These are phyloP conservation scores for Drosophila nannoptera DNA, from an alignment of 1,140 invertebrate species.

Conservation along the genomic window DNA sequence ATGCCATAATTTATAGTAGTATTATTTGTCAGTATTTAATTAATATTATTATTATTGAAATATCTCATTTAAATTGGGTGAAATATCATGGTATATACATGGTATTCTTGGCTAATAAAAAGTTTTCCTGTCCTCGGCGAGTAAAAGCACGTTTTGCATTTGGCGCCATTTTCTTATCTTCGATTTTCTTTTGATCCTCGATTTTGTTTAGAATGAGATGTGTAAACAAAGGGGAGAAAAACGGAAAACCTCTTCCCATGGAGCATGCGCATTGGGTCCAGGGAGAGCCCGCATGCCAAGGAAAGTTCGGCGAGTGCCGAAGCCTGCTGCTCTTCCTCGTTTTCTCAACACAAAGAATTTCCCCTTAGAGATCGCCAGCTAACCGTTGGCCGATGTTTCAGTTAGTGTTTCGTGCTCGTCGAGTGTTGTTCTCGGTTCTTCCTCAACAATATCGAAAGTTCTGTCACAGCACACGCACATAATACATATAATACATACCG, in stretches of 20 bases:
- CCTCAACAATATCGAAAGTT: constrained; percentile 75
- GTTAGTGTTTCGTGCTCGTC: constrained; percentile 79
- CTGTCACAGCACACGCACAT: constrained; percentile 64
- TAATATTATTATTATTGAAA: too few relatives aligned
- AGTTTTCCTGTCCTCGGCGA: too few relatives aligned
- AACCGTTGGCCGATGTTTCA: constrained; percentile 51
- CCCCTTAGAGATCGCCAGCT: constrained; percentile 47
- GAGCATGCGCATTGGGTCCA: constrained; percentile 43
- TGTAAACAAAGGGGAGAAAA: constrained; percentile 55
- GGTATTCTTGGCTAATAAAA: too few relatives aligned
- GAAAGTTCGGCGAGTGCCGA: constrained; percentile 36
- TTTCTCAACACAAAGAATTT: background rate
- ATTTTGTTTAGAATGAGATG: constrained; percentile 57
- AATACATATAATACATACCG: constrained; percentile 50
- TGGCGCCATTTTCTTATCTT: constrained; percentile 13
- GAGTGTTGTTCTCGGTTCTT: constrained; percentile 79
- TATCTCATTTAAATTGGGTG: too few relatives aligned
- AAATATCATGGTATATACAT: too few relatives aligned
- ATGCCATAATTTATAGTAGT: too few relatives aligned
- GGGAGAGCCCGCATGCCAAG: background rate
- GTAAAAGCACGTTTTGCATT: background rate
- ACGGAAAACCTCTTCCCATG: constrained; percentile 25
- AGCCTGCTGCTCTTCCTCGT: constrained; percentile 8
- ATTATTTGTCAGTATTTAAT: too few relatives aligned
- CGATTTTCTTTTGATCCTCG: background rate